phyloP scores from a whole-genome alignment of 2,797 vertebrate genomes.

The Sardinella longiceps region DNA sequence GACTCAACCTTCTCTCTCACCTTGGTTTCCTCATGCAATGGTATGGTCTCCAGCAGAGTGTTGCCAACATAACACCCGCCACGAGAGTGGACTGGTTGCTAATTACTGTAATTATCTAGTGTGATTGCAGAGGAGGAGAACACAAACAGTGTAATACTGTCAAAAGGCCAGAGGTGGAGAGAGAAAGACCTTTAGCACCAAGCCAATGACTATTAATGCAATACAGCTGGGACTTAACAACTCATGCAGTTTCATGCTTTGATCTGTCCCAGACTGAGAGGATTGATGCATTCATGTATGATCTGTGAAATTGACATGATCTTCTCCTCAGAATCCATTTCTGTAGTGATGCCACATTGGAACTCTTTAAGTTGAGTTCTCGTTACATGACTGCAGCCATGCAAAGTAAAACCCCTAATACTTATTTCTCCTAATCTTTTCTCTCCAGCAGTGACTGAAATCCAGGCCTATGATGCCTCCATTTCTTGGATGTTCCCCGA shows the following conservation, averaged over 20 bases:
- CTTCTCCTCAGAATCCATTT: background rate
- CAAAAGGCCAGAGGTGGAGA: background rate
- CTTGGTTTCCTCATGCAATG: no score
- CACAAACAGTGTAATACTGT: background rate
- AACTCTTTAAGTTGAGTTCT: background rate
- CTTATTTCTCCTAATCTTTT: background rate
- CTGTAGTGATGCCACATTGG: background rate
- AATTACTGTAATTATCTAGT: background rate
- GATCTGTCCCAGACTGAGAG: background rate
- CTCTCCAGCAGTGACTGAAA: background rate
- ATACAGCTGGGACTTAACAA: background rate
- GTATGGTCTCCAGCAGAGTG: background rate
- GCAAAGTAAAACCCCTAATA: background rate
- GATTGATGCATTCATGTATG: background rate
- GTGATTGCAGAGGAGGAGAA: background rate
- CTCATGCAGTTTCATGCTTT: background rate
- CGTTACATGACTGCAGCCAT: background rate
- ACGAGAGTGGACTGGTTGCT: background rate
- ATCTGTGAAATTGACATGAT: background rate
- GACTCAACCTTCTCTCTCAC: no score
- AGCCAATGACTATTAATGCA: background rate
- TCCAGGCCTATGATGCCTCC: background rate
- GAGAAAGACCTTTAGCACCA: background rate
- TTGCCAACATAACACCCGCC: background rate
- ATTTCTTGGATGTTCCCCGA: background rate